Evolutionary conservation across 2,797 vertebrate species (phyloP).

Genomic region (Perodicticus potto): DNA sequence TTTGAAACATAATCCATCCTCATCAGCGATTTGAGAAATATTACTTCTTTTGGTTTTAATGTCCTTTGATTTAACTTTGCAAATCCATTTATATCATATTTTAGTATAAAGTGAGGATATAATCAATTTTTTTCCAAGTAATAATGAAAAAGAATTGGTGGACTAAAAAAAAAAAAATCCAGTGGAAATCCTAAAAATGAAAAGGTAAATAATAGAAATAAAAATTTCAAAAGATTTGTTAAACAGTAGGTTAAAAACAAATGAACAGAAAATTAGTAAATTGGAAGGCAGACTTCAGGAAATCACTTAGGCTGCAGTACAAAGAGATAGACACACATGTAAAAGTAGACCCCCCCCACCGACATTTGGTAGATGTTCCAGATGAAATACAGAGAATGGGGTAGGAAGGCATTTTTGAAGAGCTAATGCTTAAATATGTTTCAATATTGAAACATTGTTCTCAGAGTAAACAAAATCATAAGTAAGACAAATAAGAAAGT

Average conservation of each 20-base stretch:
- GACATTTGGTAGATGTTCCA: neutral
- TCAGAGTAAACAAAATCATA: neutral
- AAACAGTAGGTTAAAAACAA: neutral
- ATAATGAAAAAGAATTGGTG: neutral
- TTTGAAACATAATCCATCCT: neutral
- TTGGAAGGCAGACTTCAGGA: neutral
- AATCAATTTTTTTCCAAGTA: neutral
- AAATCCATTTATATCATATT: neutral
- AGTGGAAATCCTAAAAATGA: slow-evolving; percentile 12
- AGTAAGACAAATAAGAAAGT: neutral
- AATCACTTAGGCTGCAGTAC: neutral
- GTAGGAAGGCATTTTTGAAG: neutral
- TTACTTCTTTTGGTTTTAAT: neutral
- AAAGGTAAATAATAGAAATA: neutral
- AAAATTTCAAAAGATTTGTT: neutral
- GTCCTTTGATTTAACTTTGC: neutral
- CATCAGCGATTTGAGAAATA: neutral
- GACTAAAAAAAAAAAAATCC: neutral
- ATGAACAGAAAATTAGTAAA: neutral
- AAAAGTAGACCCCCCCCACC: neutral
- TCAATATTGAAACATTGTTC: neutral
- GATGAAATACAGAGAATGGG: neutral
- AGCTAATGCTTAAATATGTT: neutral
- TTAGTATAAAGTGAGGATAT: neutral
- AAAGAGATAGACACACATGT: neutral